phyloP scores from a whole-genome alignment of 2,113 vertebrate genomes.

The Enhydra lutris region DNA sequence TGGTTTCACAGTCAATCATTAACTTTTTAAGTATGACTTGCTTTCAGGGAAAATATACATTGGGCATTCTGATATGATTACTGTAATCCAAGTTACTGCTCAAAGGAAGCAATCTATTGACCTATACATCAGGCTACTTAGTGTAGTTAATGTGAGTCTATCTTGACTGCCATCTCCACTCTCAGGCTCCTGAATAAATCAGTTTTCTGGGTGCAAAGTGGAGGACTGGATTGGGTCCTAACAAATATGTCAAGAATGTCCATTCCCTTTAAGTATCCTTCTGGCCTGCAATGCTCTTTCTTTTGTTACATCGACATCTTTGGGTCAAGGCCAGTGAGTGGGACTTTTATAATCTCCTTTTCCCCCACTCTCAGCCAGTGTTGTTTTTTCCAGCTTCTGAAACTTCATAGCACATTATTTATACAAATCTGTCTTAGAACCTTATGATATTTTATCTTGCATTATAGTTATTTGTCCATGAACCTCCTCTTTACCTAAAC shows the following conservation, averaged over 20 bases:
- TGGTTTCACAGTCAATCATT: background rate
- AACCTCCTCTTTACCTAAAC: background rate
- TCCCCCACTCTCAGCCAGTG: background rate
- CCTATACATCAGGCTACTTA: background rate
- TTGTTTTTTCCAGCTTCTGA: background rate
- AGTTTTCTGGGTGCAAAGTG: background rate
- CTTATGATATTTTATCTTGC: background rate
- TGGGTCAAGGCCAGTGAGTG: background rate
- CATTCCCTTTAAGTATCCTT: background rate
- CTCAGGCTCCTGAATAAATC: background rate
- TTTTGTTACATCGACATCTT: background rate
- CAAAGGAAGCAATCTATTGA: background rate
- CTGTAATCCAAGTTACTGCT: background rate
- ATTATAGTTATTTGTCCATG: background rate
- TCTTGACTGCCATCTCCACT: background rate
- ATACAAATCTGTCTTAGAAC: background rate
- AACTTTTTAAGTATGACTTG: background rate
- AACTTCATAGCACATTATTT: background rate
- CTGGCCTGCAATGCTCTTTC: background rate
- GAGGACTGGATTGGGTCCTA: background rate
- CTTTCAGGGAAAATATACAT: background rate
- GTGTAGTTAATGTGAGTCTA: background rate
- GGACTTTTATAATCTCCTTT: background rate
- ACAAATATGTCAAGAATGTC: background rate
- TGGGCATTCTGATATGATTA: background rate